These are phyloP conservation scores for Saturnia japonica DNA, from an alignment of 2,888 invertebrate species.

Conservation along the genomic window DNA sequence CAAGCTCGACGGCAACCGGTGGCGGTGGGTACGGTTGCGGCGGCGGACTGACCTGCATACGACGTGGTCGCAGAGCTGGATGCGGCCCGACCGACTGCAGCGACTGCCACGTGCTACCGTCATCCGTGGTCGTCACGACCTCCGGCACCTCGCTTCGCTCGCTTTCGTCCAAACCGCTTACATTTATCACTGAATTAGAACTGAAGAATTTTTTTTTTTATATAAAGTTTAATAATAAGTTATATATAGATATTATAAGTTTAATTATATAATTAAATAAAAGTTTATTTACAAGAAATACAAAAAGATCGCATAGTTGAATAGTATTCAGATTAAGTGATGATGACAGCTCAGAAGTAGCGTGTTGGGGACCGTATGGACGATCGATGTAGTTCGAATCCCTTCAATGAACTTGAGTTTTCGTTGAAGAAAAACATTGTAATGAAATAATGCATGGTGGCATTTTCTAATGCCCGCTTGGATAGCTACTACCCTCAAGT, in stretches of 20 bases:
- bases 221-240: background rate
- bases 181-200: slow-evolving; percentile 55
- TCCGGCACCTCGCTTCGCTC: background rate
- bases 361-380: no score
- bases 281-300: no score
- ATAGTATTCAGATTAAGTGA: no score
- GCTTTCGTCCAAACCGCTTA: slow-evolving; percentile 36
- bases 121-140: slow-evolving; percentile 36
- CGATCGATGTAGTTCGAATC: no score
- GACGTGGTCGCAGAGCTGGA: slow-evolving; percentile 44
- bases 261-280: no score
- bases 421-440: no score
- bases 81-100: slow-evolving; percentile 34
- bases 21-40: slow-evolving; percentile 48
- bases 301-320: background rate
- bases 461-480: no score
- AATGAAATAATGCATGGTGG: no score
- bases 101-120: slow-evolving; percentile 23
- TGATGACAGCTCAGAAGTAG: no score
- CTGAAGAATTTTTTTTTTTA: slow-evolving; percentile 34
- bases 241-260: no score
- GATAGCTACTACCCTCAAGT: no score
- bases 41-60: slow-evolving; percentile 52
- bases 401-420: no score
- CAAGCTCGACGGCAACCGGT: slow-evolving; percentile 71